These are phyloP conservation scores for Teinopalpus imperialis DNA, from an alignment of 2,888 invertebrate genomes.

Conservation along the genomic window DNA sequence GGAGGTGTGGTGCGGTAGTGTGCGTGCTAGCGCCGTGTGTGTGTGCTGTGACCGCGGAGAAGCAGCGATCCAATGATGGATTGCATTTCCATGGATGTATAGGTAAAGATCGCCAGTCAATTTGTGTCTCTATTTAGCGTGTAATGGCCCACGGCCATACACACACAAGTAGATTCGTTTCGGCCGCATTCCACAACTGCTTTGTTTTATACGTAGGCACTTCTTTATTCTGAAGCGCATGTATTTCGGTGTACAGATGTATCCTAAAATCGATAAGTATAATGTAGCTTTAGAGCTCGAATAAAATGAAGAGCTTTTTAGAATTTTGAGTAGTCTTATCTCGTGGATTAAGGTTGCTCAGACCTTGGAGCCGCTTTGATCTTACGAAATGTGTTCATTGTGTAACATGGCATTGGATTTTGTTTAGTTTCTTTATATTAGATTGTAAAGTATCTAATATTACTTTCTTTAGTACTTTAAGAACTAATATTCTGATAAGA, in stretches of 20 bases:
- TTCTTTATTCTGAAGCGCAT: conserved; percentile 47
- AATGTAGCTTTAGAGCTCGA: conserved; percentile 40
- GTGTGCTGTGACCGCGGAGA: conserved; percentile 64
- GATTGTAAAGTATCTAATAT: conserved; percentile 35
- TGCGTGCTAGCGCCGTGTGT: conserved; percentile 63
- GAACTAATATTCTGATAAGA: conserved; percentile 28
- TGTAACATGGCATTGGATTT: conserved; percentile 35
- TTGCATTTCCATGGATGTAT: conserved; percentile 78
- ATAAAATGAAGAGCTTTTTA: conserved; percentile 42
- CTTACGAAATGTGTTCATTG: conserved; percentile 59
- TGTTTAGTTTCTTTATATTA: conserved; percentile 25
- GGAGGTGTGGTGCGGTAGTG: conserved; percentile 74
- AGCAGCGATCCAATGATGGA: conserved; percentile 77
- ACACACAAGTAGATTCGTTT: conserved; percentile 37
- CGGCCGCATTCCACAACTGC: conserved; percentile 40
- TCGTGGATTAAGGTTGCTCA: conserved; percentile 46
- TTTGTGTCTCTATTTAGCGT: conserved; percentile 49
- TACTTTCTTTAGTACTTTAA: conserved; percentile 37
- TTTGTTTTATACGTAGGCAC: conserved; percentile 50
- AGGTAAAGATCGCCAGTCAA: conserved; percentile 71
- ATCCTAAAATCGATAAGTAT: conserved; percentile 59
- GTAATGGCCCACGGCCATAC: conserved; percentile 45
- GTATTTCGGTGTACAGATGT: conserved; percentile 48
- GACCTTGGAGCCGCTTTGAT: conserved; percentile 55
- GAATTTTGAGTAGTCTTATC: conserved; percentile 50